Evolutionary conservation across 1,140 invertebrate genomes (phyloP).

Genomic region (Sitophilus oryzae): DNA sequence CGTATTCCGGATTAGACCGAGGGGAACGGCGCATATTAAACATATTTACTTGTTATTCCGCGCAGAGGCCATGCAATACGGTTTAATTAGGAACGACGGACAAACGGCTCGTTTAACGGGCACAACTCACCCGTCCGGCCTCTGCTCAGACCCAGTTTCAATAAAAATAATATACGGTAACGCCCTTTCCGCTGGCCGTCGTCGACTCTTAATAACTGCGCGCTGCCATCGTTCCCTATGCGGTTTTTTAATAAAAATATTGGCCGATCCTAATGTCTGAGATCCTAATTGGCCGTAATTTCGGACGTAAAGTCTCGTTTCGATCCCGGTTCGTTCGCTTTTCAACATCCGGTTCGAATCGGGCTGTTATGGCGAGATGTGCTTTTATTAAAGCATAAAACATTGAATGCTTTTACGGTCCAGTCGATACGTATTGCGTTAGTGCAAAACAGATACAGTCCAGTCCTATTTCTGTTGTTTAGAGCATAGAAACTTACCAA

Average conservation of each 20-base stretch:
- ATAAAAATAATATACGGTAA: slow-evolving; percentile 26
- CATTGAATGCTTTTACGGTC: no score
- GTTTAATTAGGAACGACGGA: slow-evolving; percentile 25
- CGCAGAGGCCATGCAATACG: slow-evolving; percentile 19
- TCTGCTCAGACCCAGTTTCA: slow-evolving; percentile 20
- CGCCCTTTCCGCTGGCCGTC: slow-evolving; percentile 15
- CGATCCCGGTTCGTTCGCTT: no score
- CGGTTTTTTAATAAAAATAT: slow-evolving; percentile 28
- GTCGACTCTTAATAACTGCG: slow-evolving; percentile 24
- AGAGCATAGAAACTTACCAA: no score
- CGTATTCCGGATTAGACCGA: slow-evolving; percentile 20
- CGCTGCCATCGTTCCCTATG: slow-evolving; percentile 17
- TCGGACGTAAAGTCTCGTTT: slow-evolving; percentile 19
- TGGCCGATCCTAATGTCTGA: slow-evolving; percentile 22
- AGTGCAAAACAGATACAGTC: no score
- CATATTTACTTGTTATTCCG: slow-evolving; percentile 25
- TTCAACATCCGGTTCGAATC: no score
- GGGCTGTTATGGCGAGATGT: no score
- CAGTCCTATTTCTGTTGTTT: no score
- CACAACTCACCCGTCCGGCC: slow-evolving; percentile 19
- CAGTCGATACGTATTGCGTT: no score
- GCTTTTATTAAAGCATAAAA: no score
- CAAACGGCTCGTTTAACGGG: slow-evolving; percentile 19
- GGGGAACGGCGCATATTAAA: slow-evolving; percentile 23
- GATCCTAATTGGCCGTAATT: slow-evolving; percentile 23